Percentiles rank a stretch among this genome's conserved stretches.
phyloP scores from a whole-genome alignment of 2,888 invertebrate genomes.

The Uropetala carovei region DNA sequence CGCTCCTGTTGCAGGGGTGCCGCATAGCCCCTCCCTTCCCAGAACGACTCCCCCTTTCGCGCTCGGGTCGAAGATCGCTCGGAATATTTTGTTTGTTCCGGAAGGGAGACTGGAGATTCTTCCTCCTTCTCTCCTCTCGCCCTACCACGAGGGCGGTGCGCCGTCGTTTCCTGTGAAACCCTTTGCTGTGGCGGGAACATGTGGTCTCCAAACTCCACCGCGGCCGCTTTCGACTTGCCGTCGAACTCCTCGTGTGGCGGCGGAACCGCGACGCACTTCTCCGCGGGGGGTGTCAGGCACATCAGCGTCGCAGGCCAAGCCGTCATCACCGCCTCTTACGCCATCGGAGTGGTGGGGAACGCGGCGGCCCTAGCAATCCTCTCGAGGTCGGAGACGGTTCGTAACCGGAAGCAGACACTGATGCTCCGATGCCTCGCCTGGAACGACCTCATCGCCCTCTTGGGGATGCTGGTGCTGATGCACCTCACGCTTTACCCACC shows the following conservation, averaged over 20 bases:
- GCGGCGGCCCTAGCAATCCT: conserved; percentile 86
- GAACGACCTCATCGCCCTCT: conserved; percentile 87
- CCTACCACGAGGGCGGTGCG: background rate
- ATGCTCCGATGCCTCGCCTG: conserved; percentile 86
- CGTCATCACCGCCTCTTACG: conserved; percentile 71
- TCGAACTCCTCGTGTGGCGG: background rate
- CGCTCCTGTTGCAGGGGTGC: background rate
- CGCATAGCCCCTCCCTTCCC: background rate
- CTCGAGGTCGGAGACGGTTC: conserved; percentile 82
- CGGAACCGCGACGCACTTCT: background rate
- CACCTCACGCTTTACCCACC: conserved; percentile 77
- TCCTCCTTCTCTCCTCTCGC: background rate
- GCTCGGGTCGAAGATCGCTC: conserved; percentile 38
- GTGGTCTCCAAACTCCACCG: conserved; percentile 29
- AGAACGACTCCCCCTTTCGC: background rate
- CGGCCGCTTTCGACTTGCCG: conserved; percentile 19
- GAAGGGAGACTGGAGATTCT: background rate
- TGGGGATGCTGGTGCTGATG: conserved; percentile 87
- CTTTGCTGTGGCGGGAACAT: background rate
- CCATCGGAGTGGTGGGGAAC: conserved; percentile 79
- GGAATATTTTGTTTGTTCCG: background rate
- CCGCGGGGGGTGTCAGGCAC: conserved; percentile 70
- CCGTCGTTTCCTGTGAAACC: background rate
- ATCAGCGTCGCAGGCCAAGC: conserved; percentile 70
- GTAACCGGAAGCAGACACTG: conserved; percentile 88